Base-by-base conservation (phyloP, 2,888 invertebrate genomes). In the Synergus itoensis region DNA sequence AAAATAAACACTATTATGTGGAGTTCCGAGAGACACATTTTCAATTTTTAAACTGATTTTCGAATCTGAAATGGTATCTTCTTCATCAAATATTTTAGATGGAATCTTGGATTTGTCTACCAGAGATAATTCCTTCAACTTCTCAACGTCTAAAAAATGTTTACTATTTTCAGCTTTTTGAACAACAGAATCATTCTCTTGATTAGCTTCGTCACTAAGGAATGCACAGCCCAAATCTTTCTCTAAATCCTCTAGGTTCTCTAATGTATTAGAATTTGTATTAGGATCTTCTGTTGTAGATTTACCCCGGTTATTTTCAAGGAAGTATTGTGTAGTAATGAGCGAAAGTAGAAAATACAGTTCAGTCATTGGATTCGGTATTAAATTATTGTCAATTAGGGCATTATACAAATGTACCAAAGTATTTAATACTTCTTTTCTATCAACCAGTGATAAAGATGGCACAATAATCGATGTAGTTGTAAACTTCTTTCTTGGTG, bases 1-100 rank as follows among this genome's bases (percentile, higher is more conserved):
- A 93, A 97, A 98, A 92, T 96, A 97, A 4, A 96, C 94, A 86
- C 96, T 95, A 89, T 97, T 96, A 83, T 96, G 95, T 16, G 88
- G 81, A 8, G 87, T 84, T 14, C 82, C 77, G 43, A 90, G 83
- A 81, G 85, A 86, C 7, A 82, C 21, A 7, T 40, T n/a, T 12
- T 65, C 43, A 3, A 57, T 60, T 28, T 69, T 67, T 28, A 4
- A 53, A 64, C 63, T 9, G 4, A 21, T 73, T 41, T 75, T 75
- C 9, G 63, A 28, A 28, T 77, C 4, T 18, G 28, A 53, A 45
- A 1, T 4, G 3, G 1, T 45, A 28, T 28, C 45, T 64, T 67
- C 12, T 76, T 69, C 64, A 1, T 11, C 16, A 77, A 45, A n/a
- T 45, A 48, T n/a, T 11, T 69, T 21, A 60, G 78, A 41, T n/a